These are phyloP conservation scores for Laticauda colubrina DNA, from an alignment of 2,113 vertebrate species.

Conservation along the genomic window DNA sequence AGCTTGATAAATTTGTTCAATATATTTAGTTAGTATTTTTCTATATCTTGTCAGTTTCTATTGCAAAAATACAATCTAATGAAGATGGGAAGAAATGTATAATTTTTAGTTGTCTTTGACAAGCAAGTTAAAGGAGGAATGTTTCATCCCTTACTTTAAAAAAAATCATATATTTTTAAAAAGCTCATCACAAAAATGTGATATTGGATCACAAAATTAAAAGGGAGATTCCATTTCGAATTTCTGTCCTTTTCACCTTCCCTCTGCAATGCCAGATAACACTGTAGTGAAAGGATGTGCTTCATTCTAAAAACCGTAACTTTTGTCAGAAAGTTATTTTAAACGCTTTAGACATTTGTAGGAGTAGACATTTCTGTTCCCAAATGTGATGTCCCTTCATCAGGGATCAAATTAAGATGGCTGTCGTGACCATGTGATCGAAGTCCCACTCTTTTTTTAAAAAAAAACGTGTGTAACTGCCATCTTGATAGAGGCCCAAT, in stretches of 20 bases:
- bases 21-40: background rate
- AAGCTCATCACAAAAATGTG: accelerated
- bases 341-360: background rate
- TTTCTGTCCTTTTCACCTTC: background rate
- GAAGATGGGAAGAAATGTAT: background rate
- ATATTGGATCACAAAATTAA: background rate
- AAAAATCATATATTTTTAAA: background rate
- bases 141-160: background rate
- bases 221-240: background rate
- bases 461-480: background rate
- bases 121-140: background rate
- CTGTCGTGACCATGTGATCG: background rate
- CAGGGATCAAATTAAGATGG: background rate
- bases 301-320: background rate
- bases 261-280: conserved; percentile 33
- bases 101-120: background rate
- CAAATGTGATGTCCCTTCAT: background rate
- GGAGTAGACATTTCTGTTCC: background rate
- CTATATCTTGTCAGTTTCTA: background rate
- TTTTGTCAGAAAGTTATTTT: conserved; percentile 9
- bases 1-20: conserved; percentile 8
- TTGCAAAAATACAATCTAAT: background rate
- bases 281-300: background rate
- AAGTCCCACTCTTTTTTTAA: background rate
- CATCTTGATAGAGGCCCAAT: background rate